These are phyloP conservation scores for Heterotilapia buettikoferi DNA, from an alignment of 2,113 vertebrate genomes.

Conservation along the genomic window DNA sequence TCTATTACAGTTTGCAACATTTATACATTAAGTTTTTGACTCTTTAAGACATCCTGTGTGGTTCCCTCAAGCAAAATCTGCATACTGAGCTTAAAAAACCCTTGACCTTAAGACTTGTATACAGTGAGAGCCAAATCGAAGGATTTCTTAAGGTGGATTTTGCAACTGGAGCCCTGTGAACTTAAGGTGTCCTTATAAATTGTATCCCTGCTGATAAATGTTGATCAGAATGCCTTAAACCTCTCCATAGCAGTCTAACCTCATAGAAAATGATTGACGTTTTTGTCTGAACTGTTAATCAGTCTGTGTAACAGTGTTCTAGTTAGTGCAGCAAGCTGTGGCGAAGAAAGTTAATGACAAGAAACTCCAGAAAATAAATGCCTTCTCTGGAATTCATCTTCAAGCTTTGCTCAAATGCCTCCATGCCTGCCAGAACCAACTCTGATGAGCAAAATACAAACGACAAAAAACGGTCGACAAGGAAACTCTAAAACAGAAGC, in stretches of 20 bases:
- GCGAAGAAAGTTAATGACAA: neutral
- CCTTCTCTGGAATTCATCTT: neutral
- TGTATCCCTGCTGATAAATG: neutral
- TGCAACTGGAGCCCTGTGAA: neutral
- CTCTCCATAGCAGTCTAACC: neutral
- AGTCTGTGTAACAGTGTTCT: constrained; percentile 12
- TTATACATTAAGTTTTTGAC: neutral
- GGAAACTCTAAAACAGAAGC: constrained; percentile 51
- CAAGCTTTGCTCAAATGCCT: neutral
- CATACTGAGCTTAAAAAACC: neutral
- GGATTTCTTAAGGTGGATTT: neutral
- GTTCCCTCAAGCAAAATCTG: neutral
- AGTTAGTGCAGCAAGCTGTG: constrained; percentile 34
- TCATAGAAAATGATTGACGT: neutral
- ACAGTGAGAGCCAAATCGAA: neutral
- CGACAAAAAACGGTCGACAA: neutral
- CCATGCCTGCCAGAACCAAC: neutral
- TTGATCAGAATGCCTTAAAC: neutral
- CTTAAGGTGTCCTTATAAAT: neutral
- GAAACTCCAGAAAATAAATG: neutral
- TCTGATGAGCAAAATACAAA: neutral
- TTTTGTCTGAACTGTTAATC: neutral
- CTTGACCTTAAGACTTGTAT: neutral
- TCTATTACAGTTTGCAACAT: neutral
- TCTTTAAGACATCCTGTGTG: neutral